A percentile compares a stretch with the other conserved stretches of the same genome.
Evolutionary conservation across 2,113 vertebrate genomes (phyloP).

Genomic region (Ovis canadensis): DNA sequence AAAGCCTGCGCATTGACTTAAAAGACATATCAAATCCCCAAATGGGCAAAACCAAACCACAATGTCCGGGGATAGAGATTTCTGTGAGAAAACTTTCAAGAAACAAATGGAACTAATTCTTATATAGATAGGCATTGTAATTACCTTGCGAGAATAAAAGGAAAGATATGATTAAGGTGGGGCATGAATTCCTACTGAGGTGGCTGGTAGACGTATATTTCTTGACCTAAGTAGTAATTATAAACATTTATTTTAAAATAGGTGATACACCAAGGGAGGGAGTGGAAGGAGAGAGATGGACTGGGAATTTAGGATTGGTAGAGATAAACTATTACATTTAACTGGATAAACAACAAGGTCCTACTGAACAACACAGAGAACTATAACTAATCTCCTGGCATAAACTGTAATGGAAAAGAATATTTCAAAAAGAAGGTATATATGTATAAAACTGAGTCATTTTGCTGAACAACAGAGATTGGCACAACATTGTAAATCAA

Average conservation of each 20-base stretch:
- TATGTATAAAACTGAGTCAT: neutral
- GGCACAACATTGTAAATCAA: neutral
- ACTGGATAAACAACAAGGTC: neutral
- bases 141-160: neutral
- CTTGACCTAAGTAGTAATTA: neutral
- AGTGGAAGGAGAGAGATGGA: neutral
- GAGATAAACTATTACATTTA: neutral
- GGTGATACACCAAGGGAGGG: neutral
- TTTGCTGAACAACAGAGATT: neutral
- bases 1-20: neutral
- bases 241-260: neutral
- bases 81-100: neutral
- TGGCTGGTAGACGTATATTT: neutral
- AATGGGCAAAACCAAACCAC: neutral
- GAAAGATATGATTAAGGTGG: neutral
- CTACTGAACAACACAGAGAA: neutral
- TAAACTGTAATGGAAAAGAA: neutral
- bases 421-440: neutral
- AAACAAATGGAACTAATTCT: neutral
- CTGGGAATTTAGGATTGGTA: neutral
- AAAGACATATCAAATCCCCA: neutral
- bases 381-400: neutral
- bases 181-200: neutral
- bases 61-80: neutral
- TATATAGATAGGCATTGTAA: too few species aligned